phyloP scores from a whole-genome alignment of 2,888 invertebrate genomes.

The Drosophila pseudotakahashii region DNA sequence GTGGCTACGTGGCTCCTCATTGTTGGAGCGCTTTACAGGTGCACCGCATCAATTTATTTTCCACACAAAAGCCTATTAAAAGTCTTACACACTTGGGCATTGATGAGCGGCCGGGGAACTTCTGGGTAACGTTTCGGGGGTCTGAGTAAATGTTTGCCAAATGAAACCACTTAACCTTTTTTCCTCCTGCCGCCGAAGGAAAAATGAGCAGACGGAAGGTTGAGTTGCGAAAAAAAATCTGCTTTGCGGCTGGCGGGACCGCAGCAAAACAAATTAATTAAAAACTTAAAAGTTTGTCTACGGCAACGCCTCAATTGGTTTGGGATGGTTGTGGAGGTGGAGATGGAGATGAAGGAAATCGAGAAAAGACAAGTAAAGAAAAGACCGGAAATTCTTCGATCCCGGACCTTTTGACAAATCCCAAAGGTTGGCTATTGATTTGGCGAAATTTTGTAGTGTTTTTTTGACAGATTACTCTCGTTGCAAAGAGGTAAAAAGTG shows the following conservation, averaged over 20 bases:
- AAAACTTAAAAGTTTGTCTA: conserved; percentile 70
- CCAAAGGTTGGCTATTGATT: conserved; percentile 23
- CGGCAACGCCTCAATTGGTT: conserved; percentile 28
- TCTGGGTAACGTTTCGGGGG: conserved; percentile 6
- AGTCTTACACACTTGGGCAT: conserved; percentile 63
- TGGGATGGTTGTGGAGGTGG: conserved; percentile 15
- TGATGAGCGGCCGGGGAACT: conserved; percentile 48
- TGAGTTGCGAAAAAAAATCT: conserved; percentile 12
- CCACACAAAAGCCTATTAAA: conserved; percentile 79
- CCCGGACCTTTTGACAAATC: conserved; percentile 25
- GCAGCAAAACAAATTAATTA: conserved; percentile 75
- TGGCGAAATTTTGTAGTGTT: background rate
- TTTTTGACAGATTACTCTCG: background rate
- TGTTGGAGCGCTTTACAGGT: conserved; percentile 70
- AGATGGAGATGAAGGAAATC: background rate
- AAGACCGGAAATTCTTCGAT: conserved; percentile 12
- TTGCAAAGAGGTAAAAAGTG: too few relatives aligned
- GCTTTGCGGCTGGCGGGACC: conserved; percentile 41
- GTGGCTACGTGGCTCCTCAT: conserved; percentile 36
- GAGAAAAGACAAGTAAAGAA: background rate
- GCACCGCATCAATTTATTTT: conserved; percentile 80
- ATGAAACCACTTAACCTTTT: conserved; percentile 79
- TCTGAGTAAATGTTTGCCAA: conserved; percentile 75
- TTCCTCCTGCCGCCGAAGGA: conserved; percentile 50
- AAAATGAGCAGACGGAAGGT: conserved; percentile 50